These are phyloP conservation scores for Sebastes steindachneri DNA, from an alignment of 2,797 vertebrate species.

Conservation along the genomic window DNA sequence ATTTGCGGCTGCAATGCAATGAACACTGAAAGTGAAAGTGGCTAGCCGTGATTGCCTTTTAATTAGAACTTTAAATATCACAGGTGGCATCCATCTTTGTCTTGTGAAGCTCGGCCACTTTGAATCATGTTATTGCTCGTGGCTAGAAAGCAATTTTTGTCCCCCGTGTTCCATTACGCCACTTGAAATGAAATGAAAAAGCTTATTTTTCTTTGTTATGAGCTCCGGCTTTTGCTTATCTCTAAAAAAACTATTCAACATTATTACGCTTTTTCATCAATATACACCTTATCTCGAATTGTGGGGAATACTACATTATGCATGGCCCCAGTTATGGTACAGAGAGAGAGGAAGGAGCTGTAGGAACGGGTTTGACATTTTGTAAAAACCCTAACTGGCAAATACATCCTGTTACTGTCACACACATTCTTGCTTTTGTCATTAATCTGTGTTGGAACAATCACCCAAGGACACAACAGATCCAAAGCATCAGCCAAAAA, in stretches of 20 bases:
- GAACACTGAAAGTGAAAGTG: neutral
- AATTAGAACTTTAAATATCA: neutral
- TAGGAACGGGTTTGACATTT: neutral
- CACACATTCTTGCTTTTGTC: neutral
- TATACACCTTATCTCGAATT: neutral
- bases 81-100: neutral
- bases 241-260: neutral
- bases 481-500: slow-evolving; percentile 23
- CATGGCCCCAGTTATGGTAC: neutral
- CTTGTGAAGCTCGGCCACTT: neutral
- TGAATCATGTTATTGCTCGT: neutral
- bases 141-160: neutral
- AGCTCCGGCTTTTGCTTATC: neutral
- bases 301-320: neutral
- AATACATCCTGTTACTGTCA: neutral
- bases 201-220: neutral
- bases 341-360: neutral
- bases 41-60: neutral
- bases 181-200: neutral
- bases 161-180: neutral
- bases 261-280: neutral
- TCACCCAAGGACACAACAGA: slow-evolving; percentile 2
- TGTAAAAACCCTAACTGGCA: neutral
- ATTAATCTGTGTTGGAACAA: slow-evolving; percentile 32
- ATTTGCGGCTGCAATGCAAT: neutral